Evolutionary conservation across 2,797 vertebrate species (phyloP), one percentile per base, ranked within the genome.

Genomic region (Lepilemur ruficaudatus): DNA sequence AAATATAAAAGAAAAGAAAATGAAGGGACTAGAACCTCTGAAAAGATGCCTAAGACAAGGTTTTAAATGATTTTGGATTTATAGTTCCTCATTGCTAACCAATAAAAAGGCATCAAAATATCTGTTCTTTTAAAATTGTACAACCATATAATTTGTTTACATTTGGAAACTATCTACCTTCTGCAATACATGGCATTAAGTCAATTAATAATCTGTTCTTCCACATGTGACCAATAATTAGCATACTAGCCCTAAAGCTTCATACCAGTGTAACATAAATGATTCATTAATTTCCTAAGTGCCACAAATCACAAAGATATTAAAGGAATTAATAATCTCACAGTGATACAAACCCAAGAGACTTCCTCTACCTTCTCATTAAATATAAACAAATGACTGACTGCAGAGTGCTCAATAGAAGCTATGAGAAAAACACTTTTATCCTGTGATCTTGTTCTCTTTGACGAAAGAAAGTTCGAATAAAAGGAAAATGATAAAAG

Each of bases 381-480:
- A 84, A 81, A 73, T 73, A 93, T 14, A 79, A 95, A 89, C 9
- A 81, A 87, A 48, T 22, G 17, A 23, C 18, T 75, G 67, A 79
- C 4, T 25, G 65, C 17, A 73, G 12, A 59, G 3, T 65, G 23
- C 18, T 93, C 55, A 17, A 25, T 1, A 61, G 50, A 7, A 85
- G 32, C n/a, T 78, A 46, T 7, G 11, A 14, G 41, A 25, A 5
- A 69, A 69, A n/a, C 84, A 32, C 38, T 76, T 94, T 79, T 30
- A 82, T 25, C 30, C n/a, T 87, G 13, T 75, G 20, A 73, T 86
- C 22, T 93, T 65, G 11, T 70, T 90, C 41, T 83, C 13, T 94
- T 32, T 90, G 10, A 93, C n/a, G 92, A 87, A 96, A 91, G 22
- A 90, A 97, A 65, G 17, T 78, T 4, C n/a, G 7, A 94, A 59